These are phyloP conservation scores for Acrocyrtus sp. DNA, from an alignment of 2,888 invertebrate species.

Conservation along the genomic window DNA sequence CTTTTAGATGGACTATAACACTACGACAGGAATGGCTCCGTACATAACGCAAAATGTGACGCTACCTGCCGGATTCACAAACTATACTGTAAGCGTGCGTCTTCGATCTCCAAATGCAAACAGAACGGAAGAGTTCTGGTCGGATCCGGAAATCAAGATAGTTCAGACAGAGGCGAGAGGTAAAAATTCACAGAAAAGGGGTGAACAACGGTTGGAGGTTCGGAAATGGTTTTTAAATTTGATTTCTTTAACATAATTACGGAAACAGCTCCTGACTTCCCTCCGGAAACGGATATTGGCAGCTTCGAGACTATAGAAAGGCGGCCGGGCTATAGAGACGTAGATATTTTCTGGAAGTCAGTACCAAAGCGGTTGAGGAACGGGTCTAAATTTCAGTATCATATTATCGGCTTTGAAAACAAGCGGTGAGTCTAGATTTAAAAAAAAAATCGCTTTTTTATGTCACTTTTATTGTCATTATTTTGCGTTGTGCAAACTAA, in stretches of 20 bases:
- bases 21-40: constrained; percentile 11
- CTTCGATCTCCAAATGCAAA: constrained; percentile 57
- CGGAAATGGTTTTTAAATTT: neutral
- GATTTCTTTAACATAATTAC: neutral
- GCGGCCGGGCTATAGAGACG: constrained; percentile 68
- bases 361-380: constrained; percentile 76
- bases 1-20: neutral
- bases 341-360: constrained; percentile 84
- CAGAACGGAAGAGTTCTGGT: constrained; percentile 70
- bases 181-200: constrained; percentile 46
- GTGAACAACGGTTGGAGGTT: neutral
- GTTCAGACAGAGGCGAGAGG: constrained; percentile 71
- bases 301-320: constrained; percentile 72
- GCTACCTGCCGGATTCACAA: constrained; percentile 52
- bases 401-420: constrained; percentile 67
- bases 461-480: neutral
- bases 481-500: too few relatives aligned
- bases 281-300: constrained; percentile 78
- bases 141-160: constrained; percentile 72
- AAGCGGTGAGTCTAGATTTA: constrained; percentile 65
- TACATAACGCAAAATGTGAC: constrained; percentile 25
- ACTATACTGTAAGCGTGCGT: constrained; percentile 54
- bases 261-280: constrained; percentile 71
- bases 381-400: constrained; percentile 79
- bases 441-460: constrained; percentile 13